Percentiles rank a stretch among this genome's conserved stretches.
Evolutionary conservation across 92 coral and sea anemone species (phyloP).

Genomic region (Parazoanthus swiftii): DNA sequence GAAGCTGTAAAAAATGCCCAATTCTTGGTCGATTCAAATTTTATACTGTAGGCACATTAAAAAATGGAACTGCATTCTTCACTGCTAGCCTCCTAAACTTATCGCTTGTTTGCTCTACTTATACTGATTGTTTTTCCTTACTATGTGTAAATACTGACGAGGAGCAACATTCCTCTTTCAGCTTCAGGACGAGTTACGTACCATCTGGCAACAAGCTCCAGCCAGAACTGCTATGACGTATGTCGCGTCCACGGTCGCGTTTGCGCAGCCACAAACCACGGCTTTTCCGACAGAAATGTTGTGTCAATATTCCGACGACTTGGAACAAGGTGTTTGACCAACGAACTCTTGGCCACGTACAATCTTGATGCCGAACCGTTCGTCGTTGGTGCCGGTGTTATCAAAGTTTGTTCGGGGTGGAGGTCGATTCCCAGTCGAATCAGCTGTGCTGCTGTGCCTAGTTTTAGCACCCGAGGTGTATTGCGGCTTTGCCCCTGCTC

Average conservation of each 20-base stretch:
- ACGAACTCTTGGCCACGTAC: slow-evolving; percentile 13
- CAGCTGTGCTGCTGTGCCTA: slow-evolving; percentile 19
- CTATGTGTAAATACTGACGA: not conserved
- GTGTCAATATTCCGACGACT: slow-evolving; percentile 20
- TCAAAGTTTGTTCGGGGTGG: slow-evolving; percentile 28
- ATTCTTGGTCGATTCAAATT: too few species aligned
- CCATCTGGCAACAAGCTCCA: not conserved
- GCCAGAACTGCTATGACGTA: slow-evolving; percentile 23
- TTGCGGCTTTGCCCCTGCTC: slow-evolving; percentile 28
- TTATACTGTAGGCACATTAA: too few species aligned
- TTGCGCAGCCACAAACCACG: slow-evolving; percentile 20
- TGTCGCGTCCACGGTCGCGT: slow-evolving; percentile 14
- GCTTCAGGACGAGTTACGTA: slow-evolving; percentile 16
- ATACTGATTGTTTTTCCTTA: too few species aligned
- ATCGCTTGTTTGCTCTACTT: too few species aligned
- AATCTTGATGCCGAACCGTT: slow-evolving; percentile 25
- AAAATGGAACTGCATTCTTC: too few species aligned
- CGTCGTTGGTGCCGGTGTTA: not conserved
- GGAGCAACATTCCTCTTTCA: not conserved
- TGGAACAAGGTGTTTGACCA: slow-evolving; percentile 14
- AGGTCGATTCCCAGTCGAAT: slow-evolving; percentile 23
- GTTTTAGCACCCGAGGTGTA: not conserved
- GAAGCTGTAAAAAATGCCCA: too few species aligned
- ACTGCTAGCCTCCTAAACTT: too few species aligned
- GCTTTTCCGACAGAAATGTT: slow-evolving; percentile 25